Evolutionary conservation across 1,140 invertebrate species (phyloP), one percentile per base, ranked within the genome.

Genomic region (Papilio helenus): DNA sequence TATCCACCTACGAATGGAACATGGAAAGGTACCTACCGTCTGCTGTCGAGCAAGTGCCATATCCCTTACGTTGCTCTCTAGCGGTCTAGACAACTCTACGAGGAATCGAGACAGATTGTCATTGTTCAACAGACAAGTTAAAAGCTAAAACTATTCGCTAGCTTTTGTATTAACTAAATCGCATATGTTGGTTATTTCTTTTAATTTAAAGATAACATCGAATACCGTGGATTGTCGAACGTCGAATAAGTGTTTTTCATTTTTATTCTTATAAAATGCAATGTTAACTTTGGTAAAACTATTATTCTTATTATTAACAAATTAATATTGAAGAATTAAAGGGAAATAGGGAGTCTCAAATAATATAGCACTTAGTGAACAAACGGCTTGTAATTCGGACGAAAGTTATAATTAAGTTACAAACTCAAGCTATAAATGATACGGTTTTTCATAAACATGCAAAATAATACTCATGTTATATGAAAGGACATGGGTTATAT

Each of bases 31-130:
- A 77, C 55, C 49, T 44, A 58, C 76, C 74, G 74, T 76, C 49
- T 58, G 58, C 72, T 74, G 44, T 49, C 20, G 74, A 16, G 55
- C 76, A 65, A 86, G 80, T 83, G 83, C 76, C 82, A 83, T 85
- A 86, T 88, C 82, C 79, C 77, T 80, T 82, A 79, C 65, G 79
- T 84, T 83, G 82, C 79, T 74, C 84, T 51, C 68, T 82, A 49
- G 78, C 72, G 79, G 80, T 77, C 83, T 74, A 61, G 80, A 82
- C 82, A 85, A 83, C 80, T 84, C 87, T 84, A 80, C 55, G 71
- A 84, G 84, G 87, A 85, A 65, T 79, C 68, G 82, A 82, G 81
- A 86, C 84, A 85, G 79, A 87, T 88, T 84, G 84, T 84, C 82
- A 81, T 85, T 84, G 82, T 84, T 77, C 74, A 78, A 74, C 72